Base-by-base conservation (phyloP, 2,797 vertebrate genomes). In the Lemur catta region DNA sequence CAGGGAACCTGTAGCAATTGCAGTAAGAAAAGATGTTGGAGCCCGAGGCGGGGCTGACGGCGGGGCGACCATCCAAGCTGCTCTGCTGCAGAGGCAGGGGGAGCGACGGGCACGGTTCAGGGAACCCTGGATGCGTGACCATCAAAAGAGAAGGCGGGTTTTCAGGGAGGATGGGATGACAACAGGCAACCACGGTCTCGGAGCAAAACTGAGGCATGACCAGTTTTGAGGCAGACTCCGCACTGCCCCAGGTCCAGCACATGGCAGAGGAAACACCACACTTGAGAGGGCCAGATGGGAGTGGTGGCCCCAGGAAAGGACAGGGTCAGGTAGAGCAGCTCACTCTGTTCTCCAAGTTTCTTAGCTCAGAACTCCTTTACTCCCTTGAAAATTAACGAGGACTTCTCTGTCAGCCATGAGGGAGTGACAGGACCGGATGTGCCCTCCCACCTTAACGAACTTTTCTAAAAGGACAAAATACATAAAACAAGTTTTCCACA, bases 201-300 rank as follows among this genome's bases (percentile, higher is more conserved):
- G 13, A 71, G 15, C 26, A 3, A 67, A 38, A 57, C 9, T 14
- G 65, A 95, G 33, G 46, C 3, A 1, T 4, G 11, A 46, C 43
- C 12, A n/a, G n/a, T n/a, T n/a, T n/a, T n/a, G n/a, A n/a, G n/a
- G n/a, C n/a, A n/a, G n/a, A n/a, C n/a, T n/a, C n/a, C n/a, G n/a
- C 50, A 5, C 8, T 1, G 35, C 20, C 1, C 18, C 35, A 7
- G 72, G 12, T 63, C 35, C 69, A 11, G 46, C 1, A 12, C 17
- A 4, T 3, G 48, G n/a, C n/a, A 46, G 57, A 86, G 48, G 67
- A 33, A 61, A 38, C 1, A 20, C 38, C 33, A 38, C 8, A 4
- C 61, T 15, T 4, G 6, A 65, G 57, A 30, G 46, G 17, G n/a
- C 13, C 4, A 12, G 4, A 0, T 0, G 67, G 10, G 18, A 30